These are phyloP conservation scores for Karalla daura DNA, from an alignment of 2,797 vertebrate genomes.

Conservation along the genomic window DNA sequence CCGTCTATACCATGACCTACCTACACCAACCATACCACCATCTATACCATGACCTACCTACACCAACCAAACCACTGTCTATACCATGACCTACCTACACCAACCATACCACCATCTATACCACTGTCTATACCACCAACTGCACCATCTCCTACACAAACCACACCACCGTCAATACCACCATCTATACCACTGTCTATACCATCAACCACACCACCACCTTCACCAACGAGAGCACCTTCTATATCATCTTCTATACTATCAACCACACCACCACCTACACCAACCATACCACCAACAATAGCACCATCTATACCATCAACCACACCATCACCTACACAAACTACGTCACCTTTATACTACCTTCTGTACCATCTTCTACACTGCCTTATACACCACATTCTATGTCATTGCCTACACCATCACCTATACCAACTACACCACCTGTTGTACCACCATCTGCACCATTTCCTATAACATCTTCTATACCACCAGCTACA, in stretches of 20 bases:
- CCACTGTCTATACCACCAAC: no score
- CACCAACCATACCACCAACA: conserved; percentile 13
- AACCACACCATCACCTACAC: neutral
- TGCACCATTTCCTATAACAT: no score
- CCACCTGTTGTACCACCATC: no score
- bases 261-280: neutral
- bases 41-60: neutral
- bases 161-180: conserved; percentile 13
- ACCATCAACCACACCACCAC: neutral
- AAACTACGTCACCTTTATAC: neutral
- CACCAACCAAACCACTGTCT: neutral
- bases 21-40: conserved; percentile 40
- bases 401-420: no score
- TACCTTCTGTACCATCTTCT: no score
- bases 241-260: no score
- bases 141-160: neutral
- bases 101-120: neutral
- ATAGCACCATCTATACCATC: conserved; percentile 4
- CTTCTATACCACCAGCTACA: no score
- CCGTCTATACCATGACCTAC: no score
- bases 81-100: neutral
- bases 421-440: no score
- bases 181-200: neutral
- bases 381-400: no score
- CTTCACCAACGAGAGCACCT: no score